A percentile compares a stretch with the other conserved stretches of the same genome.
Conservation (phyloP, 2,888 invertebrate genomes). For the Mythimna ferrago region DNA sequence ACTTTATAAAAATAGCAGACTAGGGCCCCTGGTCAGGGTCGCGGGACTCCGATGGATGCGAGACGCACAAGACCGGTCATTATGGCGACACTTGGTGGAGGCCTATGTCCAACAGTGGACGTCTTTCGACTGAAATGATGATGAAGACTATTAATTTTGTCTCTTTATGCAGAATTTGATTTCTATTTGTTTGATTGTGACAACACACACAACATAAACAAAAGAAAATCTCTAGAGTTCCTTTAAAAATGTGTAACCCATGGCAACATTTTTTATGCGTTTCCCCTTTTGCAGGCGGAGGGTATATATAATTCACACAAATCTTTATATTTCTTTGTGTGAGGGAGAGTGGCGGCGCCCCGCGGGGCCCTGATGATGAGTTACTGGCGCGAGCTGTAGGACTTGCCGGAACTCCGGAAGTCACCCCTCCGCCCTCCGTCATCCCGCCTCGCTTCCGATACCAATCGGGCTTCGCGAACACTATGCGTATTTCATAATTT, state of each 20-base stretch:
- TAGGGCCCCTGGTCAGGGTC: too few relatives aligned
- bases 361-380: constrained; percentile 88
- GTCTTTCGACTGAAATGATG: too few relatives aligned
- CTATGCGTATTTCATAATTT: constrained; percentile 83
- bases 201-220: constrained; percentile 34
- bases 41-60: too few relatives aligned
- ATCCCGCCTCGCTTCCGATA: constrained; percentile 86
- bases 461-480: constrained; percentile 84
- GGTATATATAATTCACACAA: constrained; percentile 87
- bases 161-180: background rate
- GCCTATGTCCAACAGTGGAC: too few relatives aligned
- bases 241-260: constrained; percentile 57
- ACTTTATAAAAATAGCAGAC: too few relatives aligned
- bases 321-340: constrained; percentile 87
- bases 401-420: constrained; percentile 78
- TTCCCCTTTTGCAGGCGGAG: constrained; percentile 81
- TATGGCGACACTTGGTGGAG: too few relatives aligned
- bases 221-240: constrained; percentile 41
- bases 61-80: too few relatives aligned
- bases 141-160: too few relatives aligned
- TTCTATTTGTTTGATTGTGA: background rate
- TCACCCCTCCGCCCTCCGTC: constrained; percentile 82
- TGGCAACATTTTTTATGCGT: constrained; percentile 62
- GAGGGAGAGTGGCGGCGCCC: constrained; percentile 80
- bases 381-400: constrained; percentile 77